Evolutionary conservation across 2,888 invertebrate species (phyloP), one percentile per base, ranked within the genome.

Genomic region (Acanthococcus lagerstroemiae): DNA sequence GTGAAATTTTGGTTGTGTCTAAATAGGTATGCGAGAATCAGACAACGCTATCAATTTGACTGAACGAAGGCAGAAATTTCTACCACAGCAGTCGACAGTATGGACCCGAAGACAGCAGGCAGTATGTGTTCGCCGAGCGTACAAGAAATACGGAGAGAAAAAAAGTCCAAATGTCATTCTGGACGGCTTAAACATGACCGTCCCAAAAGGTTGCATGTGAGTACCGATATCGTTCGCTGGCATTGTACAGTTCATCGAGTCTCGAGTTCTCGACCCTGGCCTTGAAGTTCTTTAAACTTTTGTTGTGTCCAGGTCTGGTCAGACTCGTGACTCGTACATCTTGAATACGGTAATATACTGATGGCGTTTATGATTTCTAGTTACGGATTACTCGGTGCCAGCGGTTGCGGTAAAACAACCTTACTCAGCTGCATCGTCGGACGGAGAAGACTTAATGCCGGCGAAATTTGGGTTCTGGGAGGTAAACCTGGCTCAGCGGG

Each of bases 341-440:
- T n/a, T n/a, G n/a, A n/a, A n/a, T n/a, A n/a, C n/a, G n/a, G n/a
- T n/a, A n/a, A n/a, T 66, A n/a, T n/a, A n/a, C n/a, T n/a, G n/a
- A n/a, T n/a, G n/a, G n/a, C n/a, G n/a, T n/a, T n/a, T n/a, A n/a
- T n/a, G n/a, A n/a, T n/a, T n/a, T 79, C 19, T 77, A 92, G 91
- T 73, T 93, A 93, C 74, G 92, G 92, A 69, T 81, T 93, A 0
- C 79, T 93, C 45, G 93, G 93, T 19, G 90, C 93, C 0, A 91
- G 91, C 71, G 93, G 93, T 0, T 93, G 93, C 75, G 91, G 91
- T 0, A 93, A 93, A 77, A 93, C 93, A 0, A 93, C 93, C 0
- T 78, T 94, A 5, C 80, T 94, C 0, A 85, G 89, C 68, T 90
- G 90, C 75, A 88, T 92, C 68, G 88, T 94, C 2, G 93, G 93